Percentiles rank a stretch among this genome's conserved stretches.
Evolutionary conservation across 2,113 vertebrate genomes (phyloP).

Genomic region (Tretioscincus oriximinensis): DNA sequence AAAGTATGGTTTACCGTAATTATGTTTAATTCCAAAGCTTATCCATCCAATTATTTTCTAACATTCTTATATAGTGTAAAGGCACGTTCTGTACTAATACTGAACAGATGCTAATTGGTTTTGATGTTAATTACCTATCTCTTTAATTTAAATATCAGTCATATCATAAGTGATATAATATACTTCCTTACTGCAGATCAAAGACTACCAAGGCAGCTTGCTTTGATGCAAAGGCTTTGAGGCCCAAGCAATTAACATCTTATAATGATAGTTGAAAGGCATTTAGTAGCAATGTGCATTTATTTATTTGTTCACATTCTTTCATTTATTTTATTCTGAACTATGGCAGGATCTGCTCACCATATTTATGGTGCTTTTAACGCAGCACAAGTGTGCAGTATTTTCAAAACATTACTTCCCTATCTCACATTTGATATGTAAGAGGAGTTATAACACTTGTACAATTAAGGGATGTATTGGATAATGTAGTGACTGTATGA

Average conservation of each 20-base stretch:
- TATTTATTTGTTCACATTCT: background rate
- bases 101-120: constrained; percentile 16
- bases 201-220: background rate
- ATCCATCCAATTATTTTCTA: constrained; percentile 11
- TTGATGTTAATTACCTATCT: constrained; percentile 11
- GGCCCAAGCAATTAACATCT: background rate
- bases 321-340: background rate
- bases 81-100: background rate
- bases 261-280: background rate
- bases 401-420: too few relatives aligned
- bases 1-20: background rate
- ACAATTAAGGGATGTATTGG: too few relatives aligned
- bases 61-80: constrained; percentile 3
- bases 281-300: background rate
- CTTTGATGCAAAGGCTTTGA: background rate
- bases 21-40: constrained; percentile 19
- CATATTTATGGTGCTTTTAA: too few relatives aligned
- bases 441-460: too few relatives aligned
- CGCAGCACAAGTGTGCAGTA: too few relatives aligned
- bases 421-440: too few relatives aligned
- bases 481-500: too few relatives aligned
- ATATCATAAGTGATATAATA: background rate
- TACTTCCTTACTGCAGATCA: background rate
- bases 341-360: too few relatives aligned
- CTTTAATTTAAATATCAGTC: constrained; percentile 17